A percentile compares a stretch with the other conserved stretches of the same genome.
phyloP scores from a whole-genome alignment of 2,797 vertebrate species.

The Pseudochromis fuscus region DNA sequence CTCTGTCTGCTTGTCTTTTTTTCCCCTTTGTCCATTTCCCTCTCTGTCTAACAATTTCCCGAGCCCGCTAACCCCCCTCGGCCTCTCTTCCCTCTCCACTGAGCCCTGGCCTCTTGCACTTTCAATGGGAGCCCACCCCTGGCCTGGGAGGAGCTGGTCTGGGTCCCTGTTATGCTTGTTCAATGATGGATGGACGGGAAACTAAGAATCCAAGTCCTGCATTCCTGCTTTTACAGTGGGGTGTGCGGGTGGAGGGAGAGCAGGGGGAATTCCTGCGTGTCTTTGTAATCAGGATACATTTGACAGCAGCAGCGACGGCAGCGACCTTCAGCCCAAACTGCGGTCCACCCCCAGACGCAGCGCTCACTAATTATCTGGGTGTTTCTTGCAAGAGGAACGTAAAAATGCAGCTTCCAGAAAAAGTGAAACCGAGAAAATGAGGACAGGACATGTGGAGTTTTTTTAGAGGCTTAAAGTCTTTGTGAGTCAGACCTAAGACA shows the following conservation, averaged over 20 bases:
- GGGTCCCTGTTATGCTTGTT: constrained; percentile 77
- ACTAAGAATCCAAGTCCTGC: constrained; percentile 73
- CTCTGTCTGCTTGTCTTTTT: constrained; percentile 76
- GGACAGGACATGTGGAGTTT: constrained; percentile 67
- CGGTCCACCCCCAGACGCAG: constrained; percentile 63
- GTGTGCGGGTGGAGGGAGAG: constrained; percentile 48
- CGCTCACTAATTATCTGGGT: constrained; percentile 71
- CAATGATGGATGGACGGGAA: constrained; percentile 82
- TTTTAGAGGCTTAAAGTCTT: constrained; percentile 76
- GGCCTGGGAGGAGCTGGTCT: constrained; percentile 73
- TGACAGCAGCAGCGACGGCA: constrained; percentile 74
- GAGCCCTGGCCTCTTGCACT: constrained; percentile 74
- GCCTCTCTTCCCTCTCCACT: constrained; percentile 51
- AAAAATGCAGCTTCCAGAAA: constrained; percentile 57
- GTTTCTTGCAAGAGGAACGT: constrained; percentile 69
- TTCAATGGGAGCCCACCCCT: constrained; percentile 77
- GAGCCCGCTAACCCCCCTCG: constrained; percentile 47
- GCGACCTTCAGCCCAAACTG: constrained; percentile 74
- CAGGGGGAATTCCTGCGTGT: constrained; percentile 68
- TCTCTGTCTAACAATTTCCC: constrained; percentile 78
- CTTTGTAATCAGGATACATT: constrained; percentile 76
- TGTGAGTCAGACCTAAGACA: constrained; percentile 81
- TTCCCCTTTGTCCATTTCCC: constrained; percentile 73
- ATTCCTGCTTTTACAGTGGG: constrained; percentile 80
- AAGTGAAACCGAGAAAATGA: constrained; percentile 56